Percentiles rank a stretch among this genome's conserved stretches.
These are phyloP conservation scores for Euproctis similis DNA, from an alignment of 2,888 invertebrate genomes.

Conservation along the genomic window DNA sequence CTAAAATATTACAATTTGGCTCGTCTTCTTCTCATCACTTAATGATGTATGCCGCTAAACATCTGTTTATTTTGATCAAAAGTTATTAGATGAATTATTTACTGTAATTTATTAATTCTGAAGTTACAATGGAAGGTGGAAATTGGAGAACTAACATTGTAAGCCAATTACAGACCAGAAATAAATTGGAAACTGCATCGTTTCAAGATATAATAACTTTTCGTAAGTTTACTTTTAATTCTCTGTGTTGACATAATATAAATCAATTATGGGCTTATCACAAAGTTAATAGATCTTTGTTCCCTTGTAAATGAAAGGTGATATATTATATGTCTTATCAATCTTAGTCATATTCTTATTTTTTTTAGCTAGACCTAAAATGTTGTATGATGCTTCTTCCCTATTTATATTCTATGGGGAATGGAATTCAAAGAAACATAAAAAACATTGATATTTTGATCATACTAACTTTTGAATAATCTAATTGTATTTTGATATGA, in stretches of 20 bases:
- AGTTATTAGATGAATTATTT: constrained; percentile 31
- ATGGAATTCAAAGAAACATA: too few species aligned
- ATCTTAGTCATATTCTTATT: too few species aligned
- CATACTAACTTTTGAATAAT: too few species aligned
- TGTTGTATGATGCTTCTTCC: too few species aligned
- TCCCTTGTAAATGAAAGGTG: constrained; percentile 13
- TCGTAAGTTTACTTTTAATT: constrained; percentile 84
- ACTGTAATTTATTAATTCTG: constrained; percentile 22
- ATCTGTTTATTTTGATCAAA: constrained; percentile 61
- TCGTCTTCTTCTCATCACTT: constrained; percentile 3
- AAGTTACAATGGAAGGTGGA: constrained; percentile 58
- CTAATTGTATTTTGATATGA: too few species aligned
- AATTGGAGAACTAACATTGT: constrained; percentile 84
- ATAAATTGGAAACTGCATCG: constrained; percentile 82
- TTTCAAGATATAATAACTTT: constrained; percentile 87
- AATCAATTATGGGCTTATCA: constrained; percentile 21
- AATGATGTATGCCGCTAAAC: constrained; percentile 15
- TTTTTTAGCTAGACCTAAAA: too few species aligned
- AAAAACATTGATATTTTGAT: too few species aligned
- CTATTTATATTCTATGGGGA: too few species aligned
- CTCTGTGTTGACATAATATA: constrained; percentile 33
- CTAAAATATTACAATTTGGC: not conserved
- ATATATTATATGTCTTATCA: too few species aligned
- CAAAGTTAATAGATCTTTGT: constrained; percentile 26
- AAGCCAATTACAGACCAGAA: constrained; percentile 81